Conservation (phyloP, 2,797 vertebrate species). For the Pseudocheirus occidentalis region DNA sequence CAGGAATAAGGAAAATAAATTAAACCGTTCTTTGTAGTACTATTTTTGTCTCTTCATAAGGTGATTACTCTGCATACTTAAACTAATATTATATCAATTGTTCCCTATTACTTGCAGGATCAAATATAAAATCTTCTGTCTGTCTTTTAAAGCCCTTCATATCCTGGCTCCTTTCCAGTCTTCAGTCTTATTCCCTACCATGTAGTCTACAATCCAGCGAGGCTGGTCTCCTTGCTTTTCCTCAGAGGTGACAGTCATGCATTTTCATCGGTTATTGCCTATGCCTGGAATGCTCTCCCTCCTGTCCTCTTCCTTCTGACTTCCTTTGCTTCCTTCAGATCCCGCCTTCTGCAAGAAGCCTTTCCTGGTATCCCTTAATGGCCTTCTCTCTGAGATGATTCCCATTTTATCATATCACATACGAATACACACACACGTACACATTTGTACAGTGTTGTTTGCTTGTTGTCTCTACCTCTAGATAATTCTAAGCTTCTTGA, state of each 20-base stretch:
- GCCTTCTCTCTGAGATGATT: neutral
- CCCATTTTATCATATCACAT: neutral
- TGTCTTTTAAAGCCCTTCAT: neutral
- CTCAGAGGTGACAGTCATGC: neutral
- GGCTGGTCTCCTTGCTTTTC: neutral
- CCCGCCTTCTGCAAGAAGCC: neutral
- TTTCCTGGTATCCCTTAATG: neutral
- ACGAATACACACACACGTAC: no score
- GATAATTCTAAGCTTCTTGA: neutral
- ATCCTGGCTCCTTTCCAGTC: neutral
- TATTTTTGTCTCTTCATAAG: neutral
- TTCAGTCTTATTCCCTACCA: neutral
- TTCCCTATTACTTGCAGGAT: neutral
- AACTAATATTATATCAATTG: neutral
- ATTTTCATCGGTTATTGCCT: neutral
- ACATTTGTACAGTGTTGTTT: neutral
- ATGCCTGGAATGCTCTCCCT: neutral
- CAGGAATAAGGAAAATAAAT: neutral
- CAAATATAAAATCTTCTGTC: neutral
- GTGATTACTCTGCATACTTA: neutral
- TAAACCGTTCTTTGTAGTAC: neutral
- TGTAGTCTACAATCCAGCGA: neutral
- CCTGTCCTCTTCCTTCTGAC: neutral
- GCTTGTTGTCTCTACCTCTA: neutral
- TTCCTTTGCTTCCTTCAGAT: neutral